Evolutionary conservation across 2,797 vertebrate species (phyloP).

Genomic region (Melanotaenia parkinsoni): DNA sequence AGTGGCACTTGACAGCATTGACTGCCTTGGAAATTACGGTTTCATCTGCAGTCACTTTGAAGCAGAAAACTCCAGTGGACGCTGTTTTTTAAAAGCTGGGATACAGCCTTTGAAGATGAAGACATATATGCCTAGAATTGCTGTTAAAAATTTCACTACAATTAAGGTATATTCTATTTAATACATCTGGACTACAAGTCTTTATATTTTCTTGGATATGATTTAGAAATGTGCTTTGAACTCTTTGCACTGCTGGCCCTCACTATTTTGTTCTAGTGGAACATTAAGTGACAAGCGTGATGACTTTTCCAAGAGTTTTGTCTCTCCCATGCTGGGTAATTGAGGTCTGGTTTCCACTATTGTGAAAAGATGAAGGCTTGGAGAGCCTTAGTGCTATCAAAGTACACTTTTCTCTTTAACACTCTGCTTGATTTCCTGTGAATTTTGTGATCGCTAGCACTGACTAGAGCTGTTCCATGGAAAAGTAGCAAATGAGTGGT

Average conservation of each 20-base stretch:
- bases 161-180: neutral
- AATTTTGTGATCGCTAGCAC: slow-evolving; percentile 52
- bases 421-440: slow-evolving; percentile 38
- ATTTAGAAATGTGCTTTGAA: slow-evolving; percentile 37
- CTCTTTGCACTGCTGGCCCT: slow-evolving; percentile 21
- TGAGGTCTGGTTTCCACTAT: slow-evolving; percentile 60
- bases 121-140: neutral
- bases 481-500: slow-evolving; percentile 54
- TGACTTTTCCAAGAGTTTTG: slow-evolving; percentile 62
- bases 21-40: neutral
- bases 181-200: slow-evolving; percentile 18
- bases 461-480: slow-evolving; percentile 34
- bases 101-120: neutral
- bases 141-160: neutral
- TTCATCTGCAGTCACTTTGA: neutral
- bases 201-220: slow-evolving; percentile 22
- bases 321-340: slow-evolving; percentile 62
- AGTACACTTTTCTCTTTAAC: slow-evolving; percentile 39
- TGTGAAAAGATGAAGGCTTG: slow-evolving; percentile 39
- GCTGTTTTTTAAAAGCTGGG: neutral
- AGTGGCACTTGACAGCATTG: neutral
- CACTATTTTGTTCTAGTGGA: slow-evolving; percentile 45
- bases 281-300: slow-evolving; percentile 52
- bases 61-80: neutral
- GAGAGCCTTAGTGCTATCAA: slow-evolving; percentile 43